A percentile compares a stretch with the other conserved stretches of the same genome.
phyloP scores from a whole-genome alignment of 1,140 invertebrate genomes.

The Hypothenemus hampei region DNA sequence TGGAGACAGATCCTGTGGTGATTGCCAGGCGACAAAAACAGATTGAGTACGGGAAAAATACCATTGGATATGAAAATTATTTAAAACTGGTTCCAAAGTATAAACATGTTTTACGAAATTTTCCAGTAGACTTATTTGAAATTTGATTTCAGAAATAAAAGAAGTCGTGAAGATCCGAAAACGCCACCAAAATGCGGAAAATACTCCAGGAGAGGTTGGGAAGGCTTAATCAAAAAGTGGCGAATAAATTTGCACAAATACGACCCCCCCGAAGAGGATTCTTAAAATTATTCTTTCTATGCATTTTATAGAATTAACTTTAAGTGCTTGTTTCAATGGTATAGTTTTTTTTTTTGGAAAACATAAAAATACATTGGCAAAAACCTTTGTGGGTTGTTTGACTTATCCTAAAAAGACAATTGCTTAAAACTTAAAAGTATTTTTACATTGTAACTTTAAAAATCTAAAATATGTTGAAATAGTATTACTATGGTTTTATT shows the following conservation, averaged over 20 bases:
- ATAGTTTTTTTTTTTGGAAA: too few species aligned
- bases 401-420: background rate
- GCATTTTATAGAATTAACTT: background rate
- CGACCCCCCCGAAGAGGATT: constrained; percentile 50
- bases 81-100: constrained; percentile 63
- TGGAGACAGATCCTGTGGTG: constrained; percentile 67
- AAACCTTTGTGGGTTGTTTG: background rate
- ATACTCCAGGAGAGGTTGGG: constrained; percentile 87
- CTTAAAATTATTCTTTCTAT: background rate
- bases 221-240: constrained; percentile 83
- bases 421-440: constrained; percentile 8
- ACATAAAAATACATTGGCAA: too few species aligned
- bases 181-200: constrained; percentile 84
- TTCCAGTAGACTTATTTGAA: background rate
- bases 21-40: constrained; percentile 82
- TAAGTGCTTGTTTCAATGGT: too few species aligned
- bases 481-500: background rate
- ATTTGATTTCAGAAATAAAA: constrained; percentile 51
- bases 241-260: constrained; percentile 77
- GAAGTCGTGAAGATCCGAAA: constrained; percentile 68
- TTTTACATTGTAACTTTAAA: background rate
- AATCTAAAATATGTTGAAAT: background rate
- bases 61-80: constrained; percentile 81
- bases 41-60: constrained; percentile 94
- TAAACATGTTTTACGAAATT: background rate